These are phyloP conservation scores for Lepidotrigona ventralis DNA, from an alignment of 1,140 invertebrate genomes.

Conservation along the genomic window DNA sequence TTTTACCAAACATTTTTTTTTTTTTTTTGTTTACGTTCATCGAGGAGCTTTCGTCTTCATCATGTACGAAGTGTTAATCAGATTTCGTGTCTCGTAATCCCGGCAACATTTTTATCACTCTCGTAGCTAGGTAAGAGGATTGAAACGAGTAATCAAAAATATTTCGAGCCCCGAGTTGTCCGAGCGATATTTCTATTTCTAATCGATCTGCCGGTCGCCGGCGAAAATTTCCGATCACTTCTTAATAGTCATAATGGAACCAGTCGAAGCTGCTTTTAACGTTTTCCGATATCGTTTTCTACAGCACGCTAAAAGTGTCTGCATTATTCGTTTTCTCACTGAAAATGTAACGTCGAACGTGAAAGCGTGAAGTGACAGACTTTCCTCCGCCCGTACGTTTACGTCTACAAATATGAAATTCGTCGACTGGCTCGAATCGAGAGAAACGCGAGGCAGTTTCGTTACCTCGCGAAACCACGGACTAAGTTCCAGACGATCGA, in stretches of 20 bases:
- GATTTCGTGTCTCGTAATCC: not conserved
- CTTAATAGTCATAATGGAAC: not conserved
- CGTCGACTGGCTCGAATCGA: not conserved
- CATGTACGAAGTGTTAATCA: not conserved
- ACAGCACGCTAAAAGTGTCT: not conserved
- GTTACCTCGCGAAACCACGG: not conserved
- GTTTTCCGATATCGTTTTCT: constrained; percentile 15
- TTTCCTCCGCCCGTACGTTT: not conserved
- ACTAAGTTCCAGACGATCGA: not conserved
- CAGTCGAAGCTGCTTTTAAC: constrained; percentile 9
- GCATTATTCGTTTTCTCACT: not conserved
- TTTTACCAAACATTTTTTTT: too few species aligned
- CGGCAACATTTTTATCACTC: too few species aligned
- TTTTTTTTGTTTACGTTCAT: not conserved
- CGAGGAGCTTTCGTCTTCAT: not conserved
- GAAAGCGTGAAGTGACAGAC: not conserved
- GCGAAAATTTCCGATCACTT: not conserved
- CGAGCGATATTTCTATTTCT: not conserved
- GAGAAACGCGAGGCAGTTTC: not conserved
- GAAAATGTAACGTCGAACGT: constrained; percentile 2
- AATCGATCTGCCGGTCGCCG: not conserved
- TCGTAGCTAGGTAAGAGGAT: too few species aligned
- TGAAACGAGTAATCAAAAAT: too few species aligned
- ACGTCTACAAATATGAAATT: not conserved
- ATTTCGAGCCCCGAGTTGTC: not conserved